Conservation (phyloP, 2,113 vertebrate genomes). For the Hirundichthys speculiger region DNA sequence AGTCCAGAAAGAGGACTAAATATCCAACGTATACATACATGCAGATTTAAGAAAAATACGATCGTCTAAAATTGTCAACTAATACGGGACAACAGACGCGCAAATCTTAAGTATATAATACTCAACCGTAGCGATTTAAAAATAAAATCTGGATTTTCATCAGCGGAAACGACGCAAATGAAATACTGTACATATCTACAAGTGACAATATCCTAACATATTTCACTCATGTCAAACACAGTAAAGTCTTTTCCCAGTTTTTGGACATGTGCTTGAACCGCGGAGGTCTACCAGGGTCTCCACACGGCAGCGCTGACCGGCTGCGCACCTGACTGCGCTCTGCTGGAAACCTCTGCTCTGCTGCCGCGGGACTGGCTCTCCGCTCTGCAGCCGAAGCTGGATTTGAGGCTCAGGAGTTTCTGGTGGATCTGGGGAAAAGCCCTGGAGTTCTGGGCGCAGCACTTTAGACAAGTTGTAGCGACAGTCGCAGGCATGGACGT, state of each 20-base stretch:
- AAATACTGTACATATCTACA: constrained; percentile 49
- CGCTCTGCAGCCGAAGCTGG: constrained; percentile 48
- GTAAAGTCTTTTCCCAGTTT: constrained; percentile 3
- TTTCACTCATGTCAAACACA: not conserved
- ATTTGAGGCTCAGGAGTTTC: constrained; percentile 67
- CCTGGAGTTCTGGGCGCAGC: constrained; percentile 61
- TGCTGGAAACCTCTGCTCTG: not conserved
- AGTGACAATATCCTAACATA: constrained; percentile 15
- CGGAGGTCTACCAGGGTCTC: constrained; percentile 84
- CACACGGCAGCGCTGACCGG: constrained; percentile 47
- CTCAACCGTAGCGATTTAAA: constrained; percentile 58
- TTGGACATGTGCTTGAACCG: not conserved
- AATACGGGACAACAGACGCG: constrained; percentile 71
- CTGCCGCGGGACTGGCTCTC: constrained; percentile 37
- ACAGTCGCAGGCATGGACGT: constrained; percentile 51
- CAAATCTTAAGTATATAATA: constrained; percentile 78
- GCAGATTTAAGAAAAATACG: constrained; percentile 75
- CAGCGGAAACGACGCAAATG: constrained; percentile 18
- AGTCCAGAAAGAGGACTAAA: constrained; percentile 78
- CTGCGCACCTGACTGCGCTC: constrained; percentile 25
- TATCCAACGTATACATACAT: constrained; percentile 77
- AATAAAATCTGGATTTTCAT: constrained; percentile 60
- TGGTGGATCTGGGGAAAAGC: constrained; percentile 68
- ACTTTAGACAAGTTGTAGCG: constrained; percentile 67
- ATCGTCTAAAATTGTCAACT: constrained; percentile 71